Conservation (phyloP, 2,113 vertebrate species). For the Cheirogaleus medius region DNA sequence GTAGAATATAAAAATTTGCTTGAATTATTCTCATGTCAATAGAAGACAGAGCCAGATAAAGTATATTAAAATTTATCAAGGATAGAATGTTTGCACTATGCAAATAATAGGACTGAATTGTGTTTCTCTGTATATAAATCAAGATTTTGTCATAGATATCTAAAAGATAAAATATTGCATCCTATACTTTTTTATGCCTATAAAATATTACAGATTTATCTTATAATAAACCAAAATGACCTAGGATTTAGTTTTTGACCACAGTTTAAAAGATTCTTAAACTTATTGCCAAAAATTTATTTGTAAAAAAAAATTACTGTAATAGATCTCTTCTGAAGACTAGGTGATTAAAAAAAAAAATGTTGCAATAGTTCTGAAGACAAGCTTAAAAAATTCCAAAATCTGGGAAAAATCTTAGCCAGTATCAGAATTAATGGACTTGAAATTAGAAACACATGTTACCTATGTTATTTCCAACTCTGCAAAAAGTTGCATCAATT, state of each 20-base stretch:
- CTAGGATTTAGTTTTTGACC: background rate
- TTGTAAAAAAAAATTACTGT: background rate
- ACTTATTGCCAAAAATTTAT: background rate
- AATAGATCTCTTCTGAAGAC: background rate
- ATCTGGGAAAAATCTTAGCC: background rate
- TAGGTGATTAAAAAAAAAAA: background rate
- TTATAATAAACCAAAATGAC: background rate
- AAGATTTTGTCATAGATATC: background rate
- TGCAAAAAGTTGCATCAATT: background rate
- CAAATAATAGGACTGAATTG: background rate
- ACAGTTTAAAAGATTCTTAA: background rate
- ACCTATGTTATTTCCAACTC: background rate
- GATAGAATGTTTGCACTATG: background rate
- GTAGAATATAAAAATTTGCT: background rate
- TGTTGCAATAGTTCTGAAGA: background rate
- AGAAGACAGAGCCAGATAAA: background rate
- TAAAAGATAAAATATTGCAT: background rate
- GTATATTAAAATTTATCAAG: background rate
- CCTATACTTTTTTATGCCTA: background rate
- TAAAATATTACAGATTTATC: background rate
- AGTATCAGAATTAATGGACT: background rate
- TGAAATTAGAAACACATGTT: background rate
- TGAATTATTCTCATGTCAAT: background rate
- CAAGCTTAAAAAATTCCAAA: background rate
- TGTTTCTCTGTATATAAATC: background rate